Evolutionary conservation across 2,113 vertebrate species (phyloP).

Genomic region (Pipa parva): DNA sequence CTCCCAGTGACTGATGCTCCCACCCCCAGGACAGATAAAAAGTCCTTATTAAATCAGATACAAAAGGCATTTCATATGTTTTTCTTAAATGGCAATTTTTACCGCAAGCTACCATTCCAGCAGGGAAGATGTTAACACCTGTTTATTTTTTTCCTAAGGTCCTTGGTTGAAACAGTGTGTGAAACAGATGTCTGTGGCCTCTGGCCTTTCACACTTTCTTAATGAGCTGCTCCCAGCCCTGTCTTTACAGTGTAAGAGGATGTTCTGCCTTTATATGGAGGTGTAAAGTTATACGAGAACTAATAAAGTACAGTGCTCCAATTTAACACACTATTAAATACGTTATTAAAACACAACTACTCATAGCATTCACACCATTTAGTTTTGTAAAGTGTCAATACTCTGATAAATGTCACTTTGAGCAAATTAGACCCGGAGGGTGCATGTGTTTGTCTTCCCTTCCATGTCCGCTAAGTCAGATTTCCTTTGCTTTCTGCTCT

Average conservation of each 20-base stretch:
- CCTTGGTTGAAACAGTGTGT: conserved; percentile 8
- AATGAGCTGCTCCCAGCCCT: conserved; percentile 12
- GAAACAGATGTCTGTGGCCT: conserved; percentile 35
- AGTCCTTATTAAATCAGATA: no score
- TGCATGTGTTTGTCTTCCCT: conserved; percentile 24
- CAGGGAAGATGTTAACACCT: background rate
- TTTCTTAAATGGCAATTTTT: no score
- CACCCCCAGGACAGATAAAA: no score
- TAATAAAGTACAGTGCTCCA: conserved; percentile 16
- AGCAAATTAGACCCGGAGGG: conserved; percentile 34
- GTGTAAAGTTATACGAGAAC: conserved; percentile 38
- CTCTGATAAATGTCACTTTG: conserved; percentile 32
- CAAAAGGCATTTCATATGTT: no score
- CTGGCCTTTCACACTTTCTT: conserved; percentile 30
- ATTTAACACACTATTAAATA: conserved; percentile 42
- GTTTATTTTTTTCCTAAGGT: background rate
- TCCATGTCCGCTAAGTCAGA: conserved; percentile 38
- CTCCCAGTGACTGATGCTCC: no score
- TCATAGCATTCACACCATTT: conserved; percentile 20
- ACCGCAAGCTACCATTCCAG: background rate
- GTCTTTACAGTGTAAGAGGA: conserved; percentile 16
- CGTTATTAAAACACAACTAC: conserved; percentile 26
- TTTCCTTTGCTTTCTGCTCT: conserved; percentile 25
- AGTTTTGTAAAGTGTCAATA: conserved; percentile 35
- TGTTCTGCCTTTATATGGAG: conserved; percentile 16